These are phyloP conservation scores for Acleris literana DNA, from an alignment of 2,888 invertebrate species.

Conservation along the genomic window DNA sequence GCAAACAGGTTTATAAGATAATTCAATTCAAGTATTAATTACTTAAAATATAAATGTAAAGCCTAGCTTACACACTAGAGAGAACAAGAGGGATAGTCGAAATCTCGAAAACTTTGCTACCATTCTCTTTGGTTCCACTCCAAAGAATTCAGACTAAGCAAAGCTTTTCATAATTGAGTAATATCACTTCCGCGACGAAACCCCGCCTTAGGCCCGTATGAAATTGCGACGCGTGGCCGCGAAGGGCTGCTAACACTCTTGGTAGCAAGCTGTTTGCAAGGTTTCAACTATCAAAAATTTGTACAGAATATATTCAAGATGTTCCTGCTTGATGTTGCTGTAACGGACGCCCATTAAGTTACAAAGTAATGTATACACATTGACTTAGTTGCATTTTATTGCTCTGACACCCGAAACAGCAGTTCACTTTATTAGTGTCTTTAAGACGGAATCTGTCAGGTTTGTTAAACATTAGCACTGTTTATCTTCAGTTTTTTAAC, in stretches of 20 bases:
- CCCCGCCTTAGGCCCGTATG: neutral
- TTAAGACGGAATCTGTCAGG: slow-evolving; percentile 2
- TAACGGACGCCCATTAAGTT: slow-evolving; percentile 3
- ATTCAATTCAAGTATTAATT: slow-evolving; percentile 25
- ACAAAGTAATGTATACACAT: slow-evolving; percentile 1
- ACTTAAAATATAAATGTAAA: slow-evolving; percentile 26
- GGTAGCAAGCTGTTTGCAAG: slow-evolving; percentile 10
- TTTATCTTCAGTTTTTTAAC: slow-evolving; percentile 88
- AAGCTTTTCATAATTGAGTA: neutral
- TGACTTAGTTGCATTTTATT: neutral
- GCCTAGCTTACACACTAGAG: slow-evolving; percentile 31
- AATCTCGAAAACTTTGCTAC: slow-evolving; percentile 7
- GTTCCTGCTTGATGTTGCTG: slow-evolving; percentile 3
- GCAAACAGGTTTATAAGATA: slow-evolving; percentile 29
- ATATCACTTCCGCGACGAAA: neutral
- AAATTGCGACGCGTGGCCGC: too few species aligned
- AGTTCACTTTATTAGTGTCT: slow-evolving; percentile 36
- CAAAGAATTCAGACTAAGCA: neutral
- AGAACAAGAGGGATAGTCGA: slow-evolving; percentile 20
- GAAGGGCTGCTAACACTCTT: neutral
- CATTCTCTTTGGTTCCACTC: slow-evolving; percentile 23
- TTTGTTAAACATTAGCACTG: slow-evolving; percentile 59
- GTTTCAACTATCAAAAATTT: slow-evolving; percentile 20
- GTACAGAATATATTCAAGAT: slow-evolving; percentile 24
- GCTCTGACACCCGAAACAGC: slow-evolving; percentile 19